Percentiles rank a stretch among this genome's conserved stretches.
Conservation (phyloP, 2,797 vertebrate species). For the Anabacerthia variegaticeps region DNA sequence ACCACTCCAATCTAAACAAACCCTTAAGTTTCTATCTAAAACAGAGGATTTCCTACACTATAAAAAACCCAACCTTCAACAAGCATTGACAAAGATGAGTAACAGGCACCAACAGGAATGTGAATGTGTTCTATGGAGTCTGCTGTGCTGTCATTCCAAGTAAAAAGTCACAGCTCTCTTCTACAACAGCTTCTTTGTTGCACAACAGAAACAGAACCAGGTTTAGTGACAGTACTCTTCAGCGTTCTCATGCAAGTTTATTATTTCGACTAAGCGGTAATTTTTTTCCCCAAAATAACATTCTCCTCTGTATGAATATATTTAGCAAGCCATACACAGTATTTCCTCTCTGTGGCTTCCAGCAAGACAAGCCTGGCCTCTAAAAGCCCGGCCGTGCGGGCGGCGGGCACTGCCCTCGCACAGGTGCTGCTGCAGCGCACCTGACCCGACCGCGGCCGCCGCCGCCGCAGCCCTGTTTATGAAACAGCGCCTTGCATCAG, state of each 20-base stretch:
- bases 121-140: neutral
- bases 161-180: neutral
- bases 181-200: neutral
- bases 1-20: neutral
- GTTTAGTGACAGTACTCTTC: accelerated
- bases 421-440: neutral
- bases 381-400: accelerated
- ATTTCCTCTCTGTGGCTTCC: accelerated
- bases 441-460: neutral
- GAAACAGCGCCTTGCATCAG: constrained; percentile 32
- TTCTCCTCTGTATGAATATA: neutral
- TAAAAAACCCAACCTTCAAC: neutral
- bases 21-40: neutral
- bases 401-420: neutral
- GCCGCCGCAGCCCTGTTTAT: neutral
- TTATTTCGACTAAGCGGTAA: neutral
- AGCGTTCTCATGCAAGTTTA: neutral
- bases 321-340: neutral
- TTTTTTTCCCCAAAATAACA: neutral
- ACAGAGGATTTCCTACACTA: neutral
- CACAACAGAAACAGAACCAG: neutral
- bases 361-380: accelerated
- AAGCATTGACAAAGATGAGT: neutral
- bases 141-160: neutral
- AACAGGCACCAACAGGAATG: accelerated